Conservation (phyloP, 2,888 invertebrate genomes). For the Chesias legatella region DNA sequence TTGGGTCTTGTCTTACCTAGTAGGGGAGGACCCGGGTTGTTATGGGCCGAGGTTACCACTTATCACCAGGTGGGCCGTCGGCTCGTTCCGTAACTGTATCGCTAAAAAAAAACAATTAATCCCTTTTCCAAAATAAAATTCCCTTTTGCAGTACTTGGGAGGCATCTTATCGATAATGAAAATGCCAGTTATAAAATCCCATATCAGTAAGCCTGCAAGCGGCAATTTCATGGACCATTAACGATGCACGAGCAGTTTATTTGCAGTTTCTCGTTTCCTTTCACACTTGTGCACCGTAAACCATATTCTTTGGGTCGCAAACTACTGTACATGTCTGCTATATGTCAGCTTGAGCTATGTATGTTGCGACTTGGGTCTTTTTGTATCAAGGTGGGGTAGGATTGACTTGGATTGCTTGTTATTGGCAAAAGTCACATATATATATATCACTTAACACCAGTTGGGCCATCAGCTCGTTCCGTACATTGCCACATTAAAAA, state of each 20-base stretch:
- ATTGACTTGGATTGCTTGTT: too few species aligned
- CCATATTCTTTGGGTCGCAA: constrained; percentile 3
- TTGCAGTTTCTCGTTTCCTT: constrained; percentile 31
- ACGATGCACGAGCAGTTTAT: constrained; percentile 52
- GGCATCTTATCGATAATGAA: constrained; percentile 32
- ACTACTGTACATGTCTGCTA: constrained; percentile 24
- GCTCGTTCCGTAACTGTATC: too few species aligned
- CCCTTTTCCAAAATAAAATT: constrained; percentile 8
- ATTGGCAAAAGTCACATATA: too few species aligned
- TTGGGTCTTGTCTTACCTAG: too few species aligned
- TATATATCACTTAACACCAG: too few species aligned
- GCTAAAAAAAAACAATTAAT: background rate
- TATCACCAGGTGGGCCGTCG: too few species aligned
- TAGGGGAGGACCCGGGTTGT: too few species aligned
- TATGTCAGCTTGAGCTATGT: constrained; percentile 18
- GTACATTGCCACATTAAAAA: too few species aligned
- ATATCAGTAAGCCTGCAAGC: constrained; percentile 47
- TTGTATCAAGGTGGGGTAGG: too few species aligned
- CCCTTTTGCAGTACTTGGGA: constrained; percentile 8
- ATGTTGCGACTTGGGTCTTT: constrained; percentile 11
- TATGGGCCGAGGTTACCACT: too few species aligned
- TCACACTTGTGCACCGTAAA: constrained; percentile 1
- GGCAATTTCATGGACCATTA: constrained; percentile 66
- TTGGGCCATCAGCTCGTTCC: too few species aligned
- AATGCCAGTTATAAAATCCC: constrained; percentile 37